Evolutionary conservation across 2,113 vertebrate species (phyloP).

Genomic region (Cephalopholis sonnerati): DNA sequence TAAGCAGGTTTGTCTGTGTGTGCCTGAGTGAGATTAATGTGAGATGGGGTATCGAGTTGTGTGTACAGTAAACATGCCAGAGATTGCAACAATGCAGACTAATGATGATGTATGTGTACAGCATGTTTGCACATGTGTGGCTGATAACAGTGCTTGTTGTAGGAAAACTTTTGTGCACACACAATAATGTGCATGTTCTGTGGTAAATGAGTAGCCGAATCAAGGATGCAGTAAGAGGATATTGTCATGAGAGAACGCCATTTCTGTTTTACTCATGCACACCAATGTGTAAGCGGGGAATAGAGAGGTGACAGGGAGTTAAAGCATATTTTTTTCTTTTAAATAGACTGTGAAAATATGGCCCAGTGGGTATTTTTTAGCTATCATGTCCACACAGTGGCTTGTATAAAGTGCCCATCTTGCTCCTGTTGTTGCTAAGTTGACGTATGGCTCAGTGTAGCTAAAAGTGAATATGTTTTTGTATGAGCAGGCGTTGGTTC

Average conservation of each 20-base stretch:
- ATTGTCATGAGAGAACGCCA: constrained; percentile 25
- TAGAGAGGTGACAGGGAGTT: background rate
- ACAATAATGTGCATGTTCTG: constrained; percentile 19
- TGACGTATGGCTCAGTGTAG: background rate
- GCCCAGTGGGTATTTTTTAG: background rate
- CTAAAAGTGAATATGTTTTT: constrained; percentile 10
- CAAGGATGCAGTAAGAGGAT: constrained; percentile 20
- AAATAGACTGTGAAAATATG: background rate
- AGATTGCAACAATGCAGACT: constrained; percentile 59
- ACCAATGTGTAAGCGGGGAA: background rate
- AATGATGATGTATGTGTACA: constrained; percentile 66
- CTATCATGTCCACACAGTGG: too few relatives aligned
- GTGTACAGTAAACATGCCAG: constrained; percentile 59
- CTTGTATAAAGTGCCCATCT: background rate
- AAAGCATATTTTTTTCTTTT: background rate
- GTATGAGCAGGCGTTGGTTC: background rate
- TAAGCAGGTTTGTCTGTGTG: constrained; percentile 10
- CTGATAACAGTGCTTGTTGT: constrained; percentile 53
- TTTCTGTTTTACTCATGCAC: background rate
- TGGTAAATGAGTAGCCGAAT: constrained; percentile 67
- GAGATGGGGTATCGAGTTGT: constrained; percentile 27
- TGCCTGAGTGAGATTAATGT: constrained; percentile 49
- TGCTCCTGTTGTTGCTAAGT: constrained; percentile 9
- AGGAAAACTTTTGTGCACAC: constrained; percentile 17
- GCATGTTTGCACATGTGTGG: constrained; percentile 55